phyloP scores from a whole-genome alignment of 2,797 vertebrate genomes.

The Spinibarbus caldwelli region DNA sequence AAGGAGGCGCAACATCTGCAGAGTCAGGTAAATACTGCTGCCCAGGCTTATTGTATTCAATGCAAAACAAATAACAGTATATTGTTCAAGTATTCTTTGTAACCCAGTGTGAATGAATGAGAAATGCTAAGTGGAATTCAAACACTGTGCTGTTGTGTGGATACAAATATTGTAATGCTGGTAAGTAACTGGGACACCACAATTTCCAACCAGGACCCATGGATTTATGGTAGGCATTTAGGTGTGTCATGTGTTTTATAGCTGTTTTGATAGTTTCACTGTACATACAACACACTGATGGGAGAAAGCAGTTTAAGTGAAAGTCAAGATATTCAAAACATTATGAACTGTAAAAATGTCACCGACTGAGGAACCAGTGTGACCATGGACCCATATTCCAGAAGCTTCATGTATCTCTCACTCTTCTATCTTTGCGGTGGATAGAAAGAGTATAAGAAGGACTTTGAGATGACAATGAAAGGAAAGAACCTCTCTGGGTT shows the following conservation, averaged over 20 bases:
- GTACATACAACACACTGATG: slow-evolving; percentile 6
- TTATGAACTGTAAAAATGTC: slow-evolving; percentile 16
- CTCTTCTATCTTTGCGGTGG: slow-evolving; percentile 79
- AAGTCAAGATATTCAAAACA: not conserved
- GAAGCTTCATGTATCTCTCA: slow-evolving; percentile 70
- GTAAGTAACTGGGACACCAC: slow-evolving; percentile 8
- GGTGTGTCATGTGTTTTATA: slow-evolving; percentile 29
- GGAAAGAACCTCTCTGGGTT: slow-evolving; percentile 97
- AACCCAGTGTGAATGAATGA: not conserved
- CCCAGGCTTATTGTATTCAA: not conserved
- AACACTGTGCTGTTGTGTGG: not conserved
- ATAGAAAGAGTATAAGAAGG: slow-evolving; percentile 99
- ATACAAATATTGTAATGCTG: not conserved
- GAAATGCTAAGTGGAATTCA: not conserved
- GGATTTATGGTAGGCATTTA: slow-evolving; percentile 44
- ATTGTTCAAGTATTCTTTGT: not conserved
- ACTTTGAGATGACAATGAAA: slow-evolving; percentile 97
- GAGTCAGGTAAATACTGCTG: slow-evolving; percentile 85
- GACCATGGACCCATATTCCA: slow-evolving; percentile 16
- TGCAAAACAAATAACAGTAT: not conserved
- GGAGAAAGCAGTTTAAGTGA: not conserved
- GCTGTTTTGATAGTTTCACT: slow-evolving; percentile 18
- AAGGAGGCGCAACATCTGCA: slow-evolving; percentile 98
- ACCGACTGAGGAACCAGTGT: slow-evolving; percentile 30
- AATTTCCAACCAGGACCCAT: slow-evolving; percentile 29